A percentile compares a stretch with the other conserved stretches of the same genome.
phyloP scores from a whole-genome alignment of 2,888 invertebrate species.

The Melinaea menophilus region DNA sequence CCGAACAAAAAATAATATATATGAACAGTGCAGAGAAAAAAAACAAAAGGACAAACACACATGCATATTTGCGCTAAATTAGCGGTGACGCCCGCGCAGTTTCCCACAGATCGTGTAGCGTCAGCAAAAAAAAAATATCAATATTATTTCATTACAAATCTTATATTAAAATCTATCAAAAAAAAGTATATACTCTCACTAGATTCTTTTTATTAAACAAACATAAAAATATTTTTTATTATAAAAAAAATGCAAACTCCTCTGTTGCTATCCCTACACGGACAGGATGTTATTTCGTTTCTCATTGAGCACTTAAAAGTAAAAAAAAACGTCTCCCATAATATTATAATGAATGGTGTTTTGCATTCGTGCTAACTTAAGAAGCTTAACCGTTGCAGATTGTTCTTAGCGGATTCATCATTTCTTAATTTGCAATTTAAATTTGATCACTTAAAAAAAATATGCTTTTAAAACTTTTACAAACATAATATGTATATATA shows the following conservation, averaged over 20 bases:
- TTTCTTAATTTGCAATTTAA: too few relatives aligned
- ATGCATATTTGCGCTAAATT: conserved; percentile 68
- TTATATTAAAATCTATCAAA: too few relatives aligned
- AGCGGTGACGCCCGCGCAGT: conserved; percentile 61
- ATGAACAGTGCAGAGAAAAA: conserved; percentile 26
- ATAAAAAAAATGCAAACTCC: conserved; percentile 2
- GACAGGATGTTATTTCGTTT: conserved; percentile 68
- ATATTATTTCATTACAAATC: neutral
- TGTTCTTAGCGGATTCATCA: neutral
- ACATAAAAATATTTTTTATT: too few relatives aligned
- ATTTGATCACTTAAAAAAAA: too few relatives aligned
- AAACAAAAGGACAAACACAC: conserved; percentile 45
- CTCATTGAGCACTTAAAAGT: conserved; percentile 58
- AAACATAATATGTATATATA: too few relatives aligned
- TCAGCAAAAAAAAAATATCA: conserved; percentile 37
- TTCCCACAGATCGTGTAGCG: conserved; percentile 62
- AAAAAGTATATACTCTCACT: neutral
- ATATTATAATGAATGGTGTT: conserved; percentile 50
- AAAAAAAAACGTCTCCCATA: conserved; percentile 51
- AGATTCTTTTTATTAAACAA: conserved; percentile 18
- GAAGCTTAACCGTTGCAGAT: neutral
- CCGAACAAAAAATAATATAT: conserved; percentile 37
- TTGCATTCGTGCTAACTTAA: conserved; percentile 32
- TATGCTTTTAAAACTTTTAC: too few relatives aligned
- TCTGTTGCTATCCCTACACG: conserved; percentile 48